Conservation (phyloP, 1,140 invertebrate species). For the Parapsyche elsis region DNA sequence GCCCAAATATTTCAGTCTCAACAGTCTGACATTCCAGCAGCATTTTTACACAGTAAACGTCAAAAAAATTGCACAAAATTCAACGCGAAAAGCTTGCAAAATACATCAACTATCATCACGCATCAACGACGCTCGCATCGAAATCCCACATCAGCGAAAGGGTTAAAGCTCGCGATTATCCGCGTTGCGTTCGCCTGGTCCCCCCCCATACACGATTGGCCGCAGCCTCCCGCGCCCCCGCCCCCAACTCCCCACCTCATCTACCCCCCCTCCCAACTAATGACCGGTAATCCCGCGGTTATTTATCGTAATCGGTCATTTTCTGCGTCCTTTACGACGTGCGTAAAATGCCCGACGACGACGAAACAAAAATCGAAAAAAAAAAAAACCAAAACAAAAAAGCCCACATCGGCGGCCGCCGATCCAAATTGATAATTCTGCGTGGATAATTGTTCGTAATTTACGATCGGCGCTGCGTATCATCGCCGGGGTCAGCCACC, state of each 20-base stretch:
- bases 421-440: conserved; percentile 50
- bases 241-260: background rate
- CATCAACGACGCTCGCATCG: background rate
- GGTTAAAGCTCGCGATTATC: background rate
- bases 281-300: conserved; percentile 2
- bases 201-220: background rate
- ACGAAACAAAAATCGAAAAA: no score
- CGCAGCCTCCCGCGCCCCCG: conserved; percentile 5
- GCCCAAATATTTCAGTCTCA: no score
- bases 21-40: background rate
- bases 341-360: conserved; percentile 13
- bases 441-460: conserved; percentile 48
- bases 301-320: conserved; percentile 33
- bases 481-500: conserved; percentile 18
- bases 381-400: background rate
- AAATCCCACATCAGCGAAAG: background rate
- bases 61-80: background rate
- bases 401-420: background rate
- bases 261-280: background rate
- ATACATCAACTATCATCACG: background rate
- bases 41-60: background rate
- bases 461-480: conserved; percentile 38
- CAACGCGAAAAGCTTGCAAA: background rate
- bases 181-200: background rate
- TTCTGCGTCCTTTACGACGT: conserved; percentile 34